Percentiles rank a stretch among this genome's conserved stretches.
Evolutionary conservation across 2,888 invertebrate species (phyloP).

Genomic region (Acanthacorydalis orientalis): DNA sequence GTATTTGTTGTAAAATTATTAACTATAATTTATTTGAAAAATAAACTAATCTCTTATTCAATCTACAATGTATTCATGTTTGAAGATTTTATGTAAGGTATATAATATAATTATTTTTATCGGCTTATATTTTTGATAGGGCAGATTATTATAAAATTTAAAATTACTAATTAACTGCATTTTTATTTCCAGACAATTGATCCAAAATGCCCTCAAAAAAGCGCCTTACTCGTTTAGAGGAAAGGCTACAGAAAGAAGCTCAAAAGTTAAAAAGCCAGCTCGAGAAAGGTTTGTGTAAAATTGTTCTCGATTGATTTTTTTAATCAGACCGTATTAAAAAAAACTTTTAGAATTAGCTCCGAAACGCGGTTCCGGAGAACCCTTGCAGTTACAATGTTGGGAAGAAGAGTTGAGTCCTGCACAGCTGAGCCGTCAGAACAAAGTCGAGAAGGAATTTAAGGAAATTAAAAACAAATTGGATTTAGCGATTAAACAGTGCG

Average conservation of each 20-base stretch:
- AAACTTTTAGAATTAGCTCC: conserved; percentile 3
- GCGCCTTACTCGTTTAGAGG: conserved; percentile 4
- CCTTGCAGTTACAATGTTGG: conserved; percentile 51
- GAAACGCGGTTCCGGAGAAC: conserved; percentile 11
- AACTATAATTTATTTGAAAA: too few species aligned
- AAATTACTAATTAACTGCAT: not conserved
- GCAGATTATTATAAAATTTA: not conserved
- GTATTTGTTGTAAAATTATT: too few species aligned
- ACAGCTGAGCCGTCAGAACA: conserved; percentile 43
- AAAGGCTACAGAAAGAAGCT: conserved; percentile 5
- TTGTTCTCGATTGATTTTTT: not conserved
- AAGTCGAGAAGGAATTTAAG: conserved; percentile 48
- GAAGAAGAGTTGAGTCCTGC: conserved; percentile 51
- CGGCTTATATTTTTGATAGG: too few species aligned
- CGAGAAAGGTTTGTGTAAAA: conserved; percentile 3
- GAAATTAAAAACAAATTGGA: conserved; percentile 43
- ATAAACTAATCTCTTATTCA: too few species aligned
- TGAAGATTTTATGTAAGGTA: too few species aligned
- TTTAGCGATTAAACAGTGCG: conserved; percentile 36
- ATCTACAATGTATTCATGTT: too few species aligned
- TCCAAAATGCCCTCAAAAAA: conserved; percentile 6
- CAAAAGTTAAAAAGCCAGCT: conserved; percentile 6
- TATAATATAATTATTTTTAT: too few species aligned
- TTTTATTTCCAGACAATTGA: not conserved
- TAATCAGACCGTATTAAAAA: not conserved